phyloP scores from a whole-genome alignment of 2,113 vertebrate genomes.

The Labeo catla region DNA sequence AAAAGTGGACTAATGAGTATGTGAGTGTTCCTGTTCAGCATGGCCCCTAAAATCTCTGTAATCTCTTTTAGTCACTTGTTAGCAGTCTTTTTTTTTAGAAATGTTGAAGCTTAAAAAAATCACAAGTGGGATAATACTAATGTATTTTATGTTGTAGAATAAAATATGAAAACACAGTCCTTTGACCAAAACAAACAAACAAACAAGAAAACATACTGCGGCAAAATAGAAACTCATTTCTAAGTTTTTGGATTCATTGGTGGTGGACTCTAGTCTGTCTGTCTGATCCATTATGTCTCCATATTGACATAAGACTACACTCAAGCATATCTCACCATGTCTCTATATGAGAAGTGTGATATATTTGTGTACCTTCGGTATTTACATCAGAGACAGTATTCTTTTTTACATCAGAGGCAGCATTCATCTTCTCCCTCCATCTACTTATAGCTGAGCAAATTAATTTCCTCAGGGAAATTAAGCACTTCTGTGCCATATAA shows the following conservation, averaged over 20 bases:
- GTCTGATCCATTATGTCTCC: not conserved
- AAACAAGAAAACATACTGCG: not conserved
- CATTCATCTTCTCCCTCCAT: constrained; percentile 60
- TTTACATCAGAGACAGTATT: constrained; percentile 68
- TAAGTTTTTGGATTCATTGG: not conserved
- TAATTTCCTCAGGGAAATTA: constrained; percentile 75
- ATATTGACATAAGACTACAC: not conserved
- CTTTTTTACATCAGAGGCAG: too few species aligned
- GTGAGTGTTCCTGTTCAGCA: not conserved
- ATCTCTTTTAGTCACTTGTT: not conserved
- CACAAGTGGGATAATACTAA: too few species aligned
- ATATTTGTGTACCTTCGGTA: constrained; percentile 64
- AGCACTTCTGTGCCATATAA: constrained; percentile 61
- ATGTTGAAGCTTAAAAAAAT: too few species aligned
- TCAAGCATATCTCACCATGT: not conserved
- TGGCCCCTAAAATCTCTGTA: not conserved
- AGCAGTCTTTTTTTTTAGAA: not conserved
- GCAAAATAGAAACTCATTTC: not conserved
- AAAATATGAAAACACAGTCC: too few species aligned
- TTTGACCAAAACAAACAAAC: too few species aligned
- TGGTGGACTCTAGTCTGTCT: not conserved
- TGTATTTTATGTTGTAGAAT: too few species aligned
- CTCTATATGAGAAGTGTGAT: constrained; percentile 36
- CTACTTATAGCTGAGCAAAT: constrained; percentile 62
- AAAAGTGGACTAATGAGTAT: not conserved